A percentile compares a stretch with the other conserved stretches of the same genome.
Conservation (phyloP, 2,888 invertebrate genomes). For the Erebia ligea region DNA sequence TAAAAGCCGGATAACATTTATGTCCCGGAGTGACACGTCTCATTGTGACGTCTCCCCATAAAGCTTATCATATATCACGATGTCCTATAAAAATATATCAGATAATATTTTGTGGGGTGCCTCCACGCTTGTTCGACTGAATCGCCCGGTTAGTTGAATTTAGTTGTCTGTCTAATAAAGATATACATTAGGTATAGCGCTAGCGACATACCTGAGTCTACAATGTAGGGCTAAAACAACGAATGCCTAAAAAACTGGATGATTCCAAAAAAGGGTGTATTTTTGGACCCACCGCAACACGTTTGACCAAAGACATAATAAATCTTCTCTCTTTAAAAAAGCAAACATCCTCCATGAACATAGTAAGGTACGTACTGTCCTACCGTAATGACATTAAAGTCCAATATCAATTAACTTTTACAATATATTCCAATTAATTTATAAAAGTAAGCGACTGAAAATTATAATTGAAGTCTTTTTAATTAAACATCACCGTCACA, state of each 20-base stretch:
- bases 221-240: no score
- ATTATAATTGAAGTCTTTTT: background rate
- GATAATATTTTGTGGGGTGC: background rate
- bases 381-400: background rate
- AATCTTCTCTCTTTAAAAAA: no score
- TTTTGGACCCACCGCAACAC: no score
- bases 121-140: no score
- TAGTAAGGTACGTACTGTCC: background rate
- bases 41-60: conserved; percentile 29
- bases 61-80: conserved; percentile 22
- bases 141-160: no score
- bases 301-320: no score
- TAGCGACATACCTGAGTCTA: no score
- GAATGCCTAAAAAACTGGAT: no score
- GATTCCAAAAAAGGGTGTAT: no score
- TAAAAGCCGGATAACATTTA: conserved; percentile 37
- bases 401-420: conserved; percentile 6
- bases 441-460: background rate
- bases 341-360: no score
- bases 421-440: conserved; percentile 5
- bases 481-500: conserved; percentile 9
- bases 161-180: no score
- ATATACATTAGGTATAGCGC: no score
- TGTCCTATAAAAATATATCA: background rate
- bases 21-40: conserved; percentile 32